A percentile compares a stretch with the other conserved stretches of the same genome.
Evolutionary conservation across 2,888 invertebrate species (phyloP).

Genomic region (Drymonia ruficornis): DNA sequence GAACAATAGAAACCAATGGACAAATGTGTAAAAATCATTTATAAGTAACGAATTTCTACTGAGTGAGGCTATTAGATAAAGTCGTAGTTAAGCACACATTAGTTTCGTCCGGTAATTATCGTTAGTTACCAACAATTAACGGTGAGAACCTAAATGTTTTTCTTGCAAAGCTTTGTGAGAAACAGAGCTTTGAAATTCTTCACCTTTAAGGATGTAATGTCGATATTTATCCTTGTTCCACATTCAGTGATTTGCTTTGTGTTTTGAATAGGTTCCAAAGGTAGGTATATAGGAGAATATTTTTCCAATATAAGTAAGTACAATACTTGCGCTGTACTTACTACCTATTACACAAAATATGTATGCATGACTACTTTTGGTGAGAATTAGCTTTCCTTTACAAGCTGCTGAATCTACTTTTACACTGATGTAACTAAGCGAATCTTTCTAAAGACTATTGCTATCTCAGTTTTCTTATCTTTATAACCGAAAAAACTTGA

Average conservation of each 20-base stretch:
- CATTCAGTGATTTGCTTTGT: conserved; percentile 1
- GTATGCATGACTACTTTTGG: no score
- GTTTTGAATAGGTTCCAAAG: neutral
- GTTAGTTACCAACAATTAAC: conserved; percentile 21
- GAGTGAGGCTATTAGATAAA: conserved; percentile 10
- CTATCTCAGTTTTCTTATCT: conserved; percentile 22
- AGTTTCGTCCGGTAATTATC: conserved; percentile 16
- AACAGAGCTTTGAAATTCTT: conserved; percentile 15
- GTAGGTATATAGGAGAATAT: neutral
- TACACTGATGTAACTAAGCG: no score
- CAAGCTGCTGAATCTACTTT: no score
- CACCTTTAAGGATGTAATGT: neutral
- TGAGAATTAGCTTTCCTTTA: no score
- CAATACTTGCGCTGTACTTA: no score
- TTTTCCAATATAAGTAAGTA: no score
- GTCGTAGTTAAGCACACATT: conserved; percentile 7
- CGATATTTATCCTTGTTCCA: conserved; percentile 12
- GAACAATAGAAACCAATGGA: conserved; percentile 22
- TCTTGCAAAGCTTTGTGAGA: conserved; percentile 11
- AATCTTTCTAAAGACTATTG: neutral
- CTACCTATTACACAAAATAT: no score
- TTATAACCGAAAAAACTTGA: conserved; percentile 20
- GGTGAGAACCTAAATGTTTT: conserved; percentile 11
- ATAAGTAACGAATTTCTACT: conserved; percentile 2
- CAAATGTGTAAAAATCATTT: conserved; percentile 3